A percentile compares a stretch with the other conserved stretches of the same genome.
phyloP scores from a whole-genome alignment of 2,888 invertebrate species.

The Ophraella communa region DNA sequence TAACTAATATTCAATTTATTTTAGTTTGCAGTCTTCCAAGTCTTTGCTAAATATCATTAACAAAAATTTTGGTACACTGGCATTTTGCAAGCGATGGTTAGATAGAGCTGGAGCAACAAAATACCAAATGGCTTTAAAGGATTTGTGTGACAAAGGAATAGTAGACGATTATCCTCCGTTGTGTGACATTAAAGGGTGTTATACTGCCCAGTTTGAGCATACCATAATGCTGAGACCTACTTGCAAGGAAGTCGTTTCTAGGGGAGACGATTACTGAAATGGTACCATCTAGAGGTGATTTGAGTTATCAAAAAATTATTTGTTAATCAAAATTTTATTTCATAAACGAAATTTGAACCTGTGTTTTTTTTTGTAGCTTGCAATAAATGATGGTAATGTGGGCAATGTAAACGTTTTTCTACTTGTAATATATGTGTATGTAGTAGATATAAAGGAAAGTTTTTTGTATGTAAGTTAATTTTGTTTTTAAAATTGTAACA shows the following conservation, averaged over 20 bases:
- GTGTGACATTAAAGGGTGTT: slow-evolving; percentile 96
- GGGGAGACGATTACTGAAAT: slow-evolving; percentile 89
- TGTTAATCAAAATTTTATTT: background rate
- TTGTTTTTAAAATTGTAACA: no score
- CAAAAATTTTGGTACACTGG: slow-evolving; percentile 95
- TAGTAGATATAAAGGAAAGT: background rate
- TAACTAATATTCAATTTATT: no score
- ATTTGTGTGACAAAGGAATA: slow-evolving; percentile 96
- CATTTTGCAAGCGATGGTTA: slow-evolving; percentile 99
- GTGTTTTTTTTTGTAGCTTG: slow-evolving; percentile 3
- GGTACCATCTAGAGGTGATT: slow-evolving; percentile 41
- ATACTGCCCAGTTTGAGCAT: slow-evolving; percentile 99
- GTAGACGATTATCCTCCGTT: slow-evolving; percentile 99
- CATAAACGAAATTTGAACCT: no score
- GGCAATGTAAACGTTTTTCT: background rate
- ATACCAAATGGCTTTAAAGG: slow-evolving; percentile 98
- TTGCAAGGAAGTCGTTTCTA: slow-evolving; percentile 97
- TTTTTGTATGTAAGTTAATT: no score
- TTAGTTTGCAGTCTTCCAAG: slow-evolving; percentile 92
- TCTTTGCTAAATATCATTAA: slow-evolving; percentile 90
- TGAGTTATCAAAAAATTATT: background rate
- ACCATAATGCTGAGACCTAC: slow-evolving; percentile 96
- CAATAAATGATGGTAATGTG: background rate
- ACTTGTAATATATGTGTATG: background rate
- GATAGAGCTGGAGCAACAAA: slow-evolving; percentile 96